These are phyloP conservation scores for Scrobipalpa costella DNA, from an alignment of 2,888 invertebrate genomes.

Conservation along the genomic window DNA sequence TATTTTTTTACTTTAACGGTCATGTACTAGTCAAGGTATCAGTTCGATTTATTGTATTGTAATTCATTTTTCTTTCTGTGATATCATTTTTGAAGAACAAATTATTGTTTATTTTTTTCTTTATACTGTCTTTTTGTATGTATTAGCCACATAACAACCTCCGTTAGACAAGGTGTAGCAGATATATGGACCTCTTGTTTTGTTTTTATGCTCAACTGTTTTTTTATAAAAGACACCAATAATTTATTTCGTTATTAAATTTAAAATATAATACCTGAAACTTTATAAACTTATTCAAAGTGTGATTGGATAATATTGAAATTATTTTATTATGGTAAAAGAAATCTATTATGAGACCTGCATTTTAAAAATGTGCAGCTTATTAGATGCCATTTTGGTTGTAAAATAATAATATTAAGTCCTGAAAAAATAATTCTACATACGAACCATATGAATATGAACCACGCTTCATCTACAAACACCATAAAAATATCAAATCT, in stretches of 20 bases:
- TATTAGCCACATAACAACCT: conserved; percentile 74
- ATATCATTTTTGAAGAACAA: conserved; percentile 72
- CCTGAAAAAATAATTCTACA: conserved; percentile 2
- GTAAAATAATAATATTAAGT: conserved; percentile 45
- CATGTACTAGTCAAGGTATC: conserved; percentile 72
- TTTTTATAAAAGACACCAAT: conserved; percentile 41
- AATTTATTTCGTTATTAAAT: too few species aligned
- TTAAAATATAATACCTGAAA: background rate
- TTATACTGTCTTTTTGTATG: conserved; percentile 46
- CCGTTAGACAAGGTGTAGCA: conserved; percentile 42
- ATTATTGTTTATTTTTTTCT: conserved; percentile 47
- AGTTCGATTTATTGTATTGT: conserved; percentile 48
- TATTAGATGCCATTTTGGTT: conserved; percentile 48
- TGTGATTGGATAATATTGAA: background rate
- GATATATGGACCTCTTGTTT: conserved; percentile 30
- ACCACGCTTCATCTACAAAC: too few species aligned
- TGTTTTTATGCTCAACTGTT: conserved; percentile 47
- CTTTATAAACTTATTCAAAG: background rate
- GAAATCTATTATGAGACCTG: conserved; percentile 20
- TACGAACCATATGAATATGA: too few species aligned
- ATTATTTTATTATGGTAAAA: background rate
- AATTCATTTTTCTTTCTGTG: conserved; percentile 66
- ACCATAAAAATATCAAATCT: too few species aligned
- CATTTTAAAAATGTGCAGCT: conserved; percentile 13
- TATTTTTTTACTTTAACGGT: conserved; percentile 46